Base-by-base conservation (phyloP, 2,113 vertebrate species). In the Psilopsiagon aurifrons region DNA sequence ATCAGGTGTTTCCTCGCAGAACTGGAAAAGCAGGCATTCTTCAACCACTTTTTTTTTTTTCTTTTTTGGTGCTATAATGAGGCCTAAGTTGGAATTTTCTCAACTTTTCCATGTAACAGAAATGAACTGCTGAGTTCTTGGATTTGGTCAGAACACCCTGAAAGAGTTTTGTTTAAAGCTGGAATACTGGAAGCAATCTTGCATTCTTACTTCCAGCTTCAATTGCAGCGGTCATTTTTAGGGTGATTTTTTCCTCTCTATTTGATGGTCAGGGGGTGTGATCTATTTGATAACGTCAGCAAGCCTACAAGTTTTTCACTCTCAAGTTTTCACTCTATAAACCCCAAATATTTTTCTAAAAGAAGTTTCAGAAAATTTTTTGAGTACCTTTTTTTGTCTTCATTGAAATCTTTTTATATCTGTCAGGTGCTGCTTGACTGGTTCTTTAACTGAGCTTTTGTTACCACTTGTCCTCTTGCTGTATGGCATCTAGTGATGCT, bases 1-100 rank as follows among this genome's bases (percentile, higher is more conserved):
- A 93, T 69, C 86, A 62, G 86, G 74, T 94, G 80, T 76, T 91
- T 82, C 39, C 76, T 92, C 7, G 5, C 39, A 41, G n/a, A 93
- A 86, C 73, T 93, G 77, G 90, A 95, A 94, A 90, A 93, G 37
- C 92, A 92, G 75, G 51, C 52, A 33, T 84, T 92, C 62, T 83
- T 64, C 23, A 67, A 11, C 35, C 43, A 3, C 90, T 63, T 54
- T 75, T 60, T 17, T 77, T 76, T 35, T 35, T 78, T 88, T 35
- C 12, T 0, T 2, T 6, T 59, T 47, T 92, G 76, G 15, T 78
- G 28, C 62, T 79, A 0, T 47, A 57, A 46, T 4, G 11, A 86
- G n/a, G 33, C 51, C 23, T 47, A 23, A 87, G 16, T 70, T 88
- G 57, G 24, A 51, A 13, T 55, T 84, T 78, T 66, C 51, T 79